Evolutionary conservation across 2,113 vertebrate genomes (phyloP), one percentile per base, ranked within the genome.

Genomic region (Gorilla gorilla): DNA sequence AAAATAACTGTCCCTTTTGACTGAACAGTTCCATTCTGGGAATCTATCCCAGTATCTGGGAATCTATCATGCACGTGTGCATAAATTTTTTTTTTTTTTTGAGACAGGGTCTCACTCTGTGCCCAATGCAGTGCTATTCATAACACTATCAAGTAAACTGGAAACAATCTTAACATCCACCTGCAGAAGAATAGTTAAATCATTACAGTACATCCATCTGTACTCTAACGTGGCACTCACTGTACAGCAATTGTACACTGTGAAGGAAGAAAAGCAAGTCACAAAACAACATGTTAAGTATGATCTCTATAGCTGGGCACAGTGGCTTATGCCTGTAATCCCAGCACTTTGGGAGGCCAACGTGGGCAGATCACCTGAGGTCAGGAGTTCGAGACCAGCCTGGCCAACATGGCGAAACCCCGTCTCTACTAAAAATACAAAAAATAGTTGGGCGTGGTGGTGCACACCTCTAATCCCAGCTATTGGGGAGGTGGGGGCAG

Each of bases 241-340:
- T 64, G 22, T 78, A 22, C 35, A 70, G 73, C 75, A 90, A 82
- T 11, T 90, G 38, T 35, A 90, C 20, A 87, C 30, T 86, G 2
- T 81, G 89, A 75, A 81, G 64, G 52, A 35, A 95, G n/a, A 83
- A 96, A 93, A 84, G n/a, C 32, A 89, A 90, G 84, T 80, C 57
- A 81, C 27, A 75, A 92, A 95, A 96, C 20, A 93, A 43, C 79
- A 89, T 59, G 45, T 89, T 66, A 92, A 18, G 32, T 68, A n/a
- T 68, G 66, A 68, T 68, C 66, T 68, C 61, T 30, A 64, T 13
- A 64, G 27, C 61, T 27, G 30, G 12, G 61, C 13, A 27, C 61
- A 32, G 27, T 64, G 61, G 61, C 61, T 64, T 11, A 64, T 1
- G 30, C 27, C 27, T 64, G 30, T 64, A 32, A 64, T 32, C 27